These are phyloP conservation scores for Sminthurides bifidus DNA, from an alignment of 1,140 invertebrate species.

Conservation along the genomic window DNA sequence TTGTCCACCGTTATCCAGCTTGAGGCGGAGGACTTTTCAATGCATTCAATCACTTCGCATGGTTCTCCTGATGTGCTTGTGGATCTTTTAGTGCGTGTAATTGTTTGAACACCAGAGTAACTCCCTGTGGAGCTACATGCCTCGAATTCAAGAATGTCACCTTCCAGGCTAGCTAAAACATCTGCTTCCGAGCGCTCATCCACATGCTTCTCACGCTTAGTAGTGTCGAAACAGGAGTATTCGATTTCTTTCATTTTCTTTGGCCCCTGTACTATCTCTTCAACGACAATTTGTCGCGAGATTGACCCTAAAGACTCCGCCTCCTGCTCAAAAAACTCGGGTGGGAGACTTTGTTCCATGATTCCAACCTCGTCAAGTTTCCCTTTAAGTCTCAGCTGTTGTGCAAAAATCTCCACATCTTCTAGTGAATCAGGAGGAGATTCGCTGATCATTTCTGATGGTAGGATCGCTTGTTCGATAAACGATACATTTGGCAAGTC, in stretches of 20 bases:
- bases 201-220: background rate
- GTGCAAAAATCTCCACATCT: background rate
- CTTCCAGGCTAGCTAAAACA: conserved; percentile 7
- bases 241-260: background rate
- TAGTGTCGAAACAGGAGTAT: background rate
- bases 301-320: background rate
- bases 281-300: background rate
- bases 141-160: conserved; percentile 4
- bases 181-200: conserved; percentile 5
- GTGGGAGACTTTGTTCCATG: conserved; percentile 6
- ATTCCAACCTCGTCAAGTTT: background rate
- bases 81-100: background rate
- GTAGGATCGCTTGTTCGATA: background rate
- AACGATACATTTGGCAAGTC: background rate
- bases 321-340: conserved; percentile 3
- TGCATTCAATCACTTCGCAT: background rate
- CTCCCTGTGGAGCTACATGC: too few species aligned
- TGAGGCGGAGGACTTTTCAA: background rate
- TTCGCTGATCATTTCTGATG: background rate
- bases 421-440: background rate
- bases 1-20: background rate
- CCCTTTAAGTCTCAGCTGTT: background rate
- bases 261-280: background rate
- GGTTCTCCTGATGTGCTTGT: background rate
- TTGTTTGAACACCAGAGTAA: background rate